Conservation (phyloP, 2,797 vertebrate species). For the Vespertilio murinus region DNA sequence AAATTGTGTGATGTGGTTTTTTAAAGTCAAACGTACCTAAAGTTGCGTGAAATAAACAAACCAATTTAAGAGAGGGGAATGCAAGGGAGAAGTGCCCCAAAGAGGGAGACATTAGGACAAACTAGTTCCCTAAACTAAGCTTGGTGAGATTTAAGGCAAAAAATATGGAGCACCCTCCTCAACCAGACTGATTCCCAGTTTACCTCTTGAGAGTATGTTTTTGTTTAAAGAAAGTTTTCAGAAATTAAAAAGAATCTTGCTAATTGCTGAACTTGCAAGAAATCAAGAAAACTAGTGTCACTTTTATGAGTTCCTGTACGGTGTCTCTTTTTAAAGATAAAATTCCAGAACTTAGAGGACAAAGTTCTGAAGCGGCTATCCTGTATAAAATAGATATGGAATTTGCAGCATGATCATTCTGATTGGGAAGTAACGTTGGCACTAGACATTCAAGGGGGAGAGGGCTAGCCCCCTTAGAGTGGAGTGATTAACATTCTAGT, state of each 20-base stretch:
- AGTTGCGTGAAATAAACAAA: conserved; percentile 10
- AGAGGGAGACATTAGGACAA: not conserved
- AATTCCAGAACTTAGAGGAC: not conserved
- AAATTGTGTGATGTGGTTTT: not conserved
- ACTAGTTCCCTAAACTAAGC: not conserved
- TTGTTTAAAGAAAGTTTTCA: conserved; percentile 20
- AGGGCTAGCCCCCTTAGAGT: not conserved
- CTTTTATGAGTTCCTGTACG: not conserved
- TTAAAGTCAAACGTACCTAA: not conserved
- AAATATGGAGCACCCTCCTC: not conserved
- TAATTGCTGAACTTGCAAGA: not conserved
- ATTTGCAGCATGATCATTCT: not conserved
- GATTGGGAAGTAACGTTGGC: not conserved
- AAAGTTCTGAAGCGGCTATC: not conserved
- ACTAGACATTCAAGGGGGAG: not conserved
- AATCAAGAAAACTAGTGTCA: not conserved
- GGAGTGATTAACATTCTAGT: not conserved
- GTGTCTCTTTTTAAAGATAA: not conserved
- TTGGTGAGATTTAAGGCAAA: not conserved
- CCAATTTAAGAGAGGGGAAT: not conserved
- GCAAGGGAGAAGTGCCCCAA: not conserved
- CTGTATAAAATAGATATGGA: not conserved
- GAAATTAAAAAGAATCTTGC: not conserved
- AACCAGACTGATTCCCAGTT: not conserved
- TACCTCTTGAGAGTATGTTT: not conserved